Evolutionary conservation across 1,140 invertebrate species (phyloP).

Genomic region (Oedothorax gibbosus): DNA sequence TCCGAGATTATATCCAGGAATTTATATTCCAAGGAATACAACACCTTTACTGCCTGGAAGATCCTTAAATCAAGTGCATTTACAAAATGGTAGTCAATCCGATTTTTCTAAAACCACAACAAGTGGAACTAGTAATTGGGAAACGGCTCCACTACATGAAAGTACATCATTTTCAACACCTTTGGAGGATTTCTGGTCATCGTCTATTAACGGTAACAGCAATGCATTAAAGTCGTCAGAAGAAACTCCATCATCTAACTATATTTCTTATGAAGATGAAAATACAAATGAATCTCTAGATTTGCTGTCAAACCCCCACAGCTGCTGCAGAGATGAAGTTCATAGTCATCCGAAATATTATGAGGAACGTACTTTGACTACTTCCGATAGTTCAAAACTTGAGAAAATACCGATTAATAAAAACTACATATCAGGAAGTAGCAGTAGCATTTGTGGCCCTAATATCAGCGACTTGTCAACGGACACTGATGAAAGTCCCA

Average conservation of each 20-base stretch:
- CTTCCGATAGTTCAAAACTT: not conserved
- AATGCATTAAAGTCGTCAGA: constrained; percentile 1
- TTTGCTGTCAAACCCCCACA: not conserved
- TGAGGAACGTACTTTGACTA: not conserved
- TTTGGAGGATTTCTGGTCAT: constrained; percentile 42
- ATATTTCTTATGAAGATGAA: constrained; percentile 40
- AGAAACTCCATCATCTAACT: constrained; percentile 17
- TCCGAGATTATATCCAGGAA: constrained; percentile 23
- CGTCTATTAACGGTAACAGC: constrained; percentile 27
- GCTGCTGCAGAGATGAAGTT: not conserved
- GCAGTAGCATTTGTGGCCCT: constrained; percentile 27
- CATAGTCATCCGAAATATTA: not conserved
- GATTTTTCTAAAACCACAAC: constrained; percentile 28
- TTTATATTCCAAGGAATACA: not conserved
- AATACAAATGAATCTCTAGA: constrained; percentile 16
- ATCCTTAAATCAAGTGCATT: constrained; percentile 41
- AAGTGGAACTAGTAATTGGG: constrained; percentile 36
- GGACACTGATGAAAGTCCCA: not conserved
- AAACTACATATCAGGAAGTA: constrained; percentile 5
- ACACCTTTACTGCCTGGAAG: not conserved
- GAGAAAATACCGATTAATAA: too few relatives aligned
- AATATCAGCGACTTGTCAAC: constrained; percentile 42
- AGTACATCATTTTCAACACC: constrained; percentile 53
- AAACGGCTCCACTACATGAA: constrained; percentile 44
- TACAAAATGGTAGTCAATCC: constrained; percentile 25